phyloP scores from a whole-genome alignment of 2,113 vertebrate species.

The Ancistrus triradiatus region DNA sequence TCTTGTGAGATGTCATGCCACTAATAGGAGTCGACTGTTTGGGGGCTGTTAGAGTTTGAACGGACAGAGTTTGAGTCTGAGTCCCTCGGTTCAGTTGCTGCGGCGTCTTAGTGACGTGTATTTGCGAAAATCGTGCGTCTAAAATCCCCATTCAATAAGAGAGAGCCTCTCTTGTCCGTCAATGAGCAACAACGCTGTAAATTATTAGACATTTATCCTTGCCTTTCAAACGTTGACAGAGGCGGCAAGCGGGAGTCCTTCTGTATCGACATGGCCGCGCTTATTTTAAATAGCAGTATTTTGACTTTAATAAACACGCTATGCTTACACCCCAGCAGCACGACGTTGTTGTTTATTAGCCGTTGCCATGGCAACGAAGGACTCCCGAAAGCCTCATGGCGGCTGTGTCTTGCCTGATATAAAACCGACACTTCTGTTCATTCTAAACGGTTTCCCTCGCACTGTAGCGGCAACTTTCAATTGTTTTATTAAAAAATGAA shows the following conservation, averaged over 20 bases:
- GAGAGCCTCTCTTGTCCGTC: too few relatives aligned
- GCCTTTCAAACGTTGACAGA: slow-evolving; percentile 36
- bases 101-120: too few relatives aligned
- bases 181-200: too few relatives aligned
- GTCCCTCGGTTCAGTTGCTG: too few relatives aligned
- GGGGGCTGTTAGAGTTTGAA: too few relatives aligned
- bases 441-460: not conserved
- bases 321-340: not conserved
- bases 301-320: not conserved
- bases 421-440: not conserved
- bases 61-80: too few relatives aligned
- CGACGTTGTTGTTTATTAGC: slow-evolving; percentile 38
- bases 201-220: slow-evolving; percentile 53
- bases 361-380: slow-evolving; percentile 59
- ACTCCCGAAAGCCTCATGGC: slow-evolving; percentile 47
- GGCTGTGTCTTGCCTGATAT: slow-evolving; percentile 45
- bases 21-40: too few relatives aligned
- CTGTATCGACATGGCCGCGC: slow-evolving; percentile 47
- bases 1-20: too few relatives aligned
- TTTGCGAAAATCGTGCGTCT: too few relatives aligned
- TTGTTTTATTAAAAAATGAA: too few relatives aligned
- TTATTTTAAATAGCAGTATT: not conserved
- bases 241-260: slow-evolving; percentile 49
- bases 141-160: too few relatives aligned
- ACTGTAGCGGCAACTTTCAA: too few relatives aligned